Conservation (phyloP, 2,888 invertebrate species). For the Bedellia somnulentella region DNA sequence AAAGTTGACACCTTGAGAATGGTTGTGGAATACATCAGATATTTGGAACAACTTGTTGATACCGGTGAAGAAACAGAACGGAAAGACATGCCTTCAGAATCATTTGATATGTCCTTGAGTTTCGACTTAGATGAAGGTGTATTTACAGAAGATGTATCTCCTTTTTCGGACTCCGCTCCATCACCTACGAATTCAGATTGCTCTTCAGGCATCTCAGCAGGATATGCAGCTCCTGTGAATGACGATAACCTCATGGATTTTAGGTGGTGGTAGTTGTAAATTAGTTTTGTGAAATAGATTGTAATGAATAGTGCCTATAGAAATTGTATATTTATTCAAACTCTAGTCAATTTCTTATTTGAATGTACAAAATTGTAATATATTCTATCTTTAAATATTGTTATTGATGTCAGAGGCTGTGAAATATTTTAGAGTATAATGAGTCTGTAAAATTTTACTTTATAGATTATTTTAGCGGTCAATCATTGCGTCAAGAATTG, state of each 20-base stretch:
- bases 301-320: too few species aligned
- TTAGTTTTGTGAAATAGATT: too few species aligned
- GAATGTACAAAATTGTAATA: too few species aligned
- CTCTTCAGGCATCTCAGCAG: conserved; percentile 61
- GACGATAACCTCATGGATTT: conserved; percentile 87
- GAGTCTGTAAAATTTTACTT: too few species aligned
- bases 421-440: too few species aligned
- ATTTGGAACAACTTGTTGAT: conserved; percentile 77
- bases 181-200: conserved; percentile 75
- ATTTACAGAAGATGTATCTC: conserved; percentile 51
- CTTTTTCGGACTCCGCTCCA: conserved; percentile 70
- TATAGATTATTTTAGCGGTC: too few species aligned
- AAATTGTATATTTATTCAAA: too few species aligned
- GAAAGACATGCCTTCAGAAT: conserved; percentile 40
- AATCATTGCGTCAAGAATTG: too few species aligned
- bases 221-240: conserved; percentile 65
- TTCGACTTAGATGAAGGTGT: conserved; percentile 54
- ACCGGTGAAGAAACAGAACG: conserved; percentile 68
- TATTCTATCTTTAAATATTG: too few species aligned
- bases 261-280: conserved; percentile 83
- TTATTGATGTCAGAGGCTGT: too few species aligned
- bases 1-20: conserved; percentile 88
- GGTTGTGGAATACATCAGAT: conserved; percentile 89
- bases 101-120: conserved; percentile 34
- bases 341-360: conserved; percentile 19